Conservation (phyloP, 2,797 vertebrate species). For the Eidolon dupreanum region DNA sequence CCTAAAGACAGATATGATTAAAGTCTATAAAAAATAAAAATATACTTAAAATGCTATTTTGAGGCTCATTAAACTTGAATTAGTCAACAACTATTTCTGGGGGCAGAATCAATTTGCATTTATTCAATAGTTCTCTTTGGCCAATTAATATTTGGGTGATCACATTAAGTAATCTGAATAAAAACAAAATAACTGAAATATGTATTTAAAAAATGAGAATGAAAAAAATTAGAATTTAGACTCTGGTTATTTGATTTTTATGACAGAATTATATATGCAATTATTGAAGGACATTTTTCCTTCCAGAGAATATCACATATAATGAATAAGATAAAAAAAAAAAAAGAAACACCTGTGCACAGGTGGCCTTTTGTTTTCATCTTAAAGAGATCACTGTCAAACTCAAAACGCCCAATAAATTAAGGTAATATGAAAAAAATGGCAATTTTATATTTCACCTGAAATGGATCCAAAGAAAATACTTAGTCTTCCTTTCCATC, state of each 20-base stretch:
- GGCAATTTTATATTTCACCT: background rate
- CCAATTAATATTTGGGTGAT: slow-evolving; percentile 63
- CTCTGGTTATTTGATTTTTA: background rate
- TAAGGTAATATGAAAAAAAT: background rate
- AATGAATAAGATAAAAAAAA: background rate
- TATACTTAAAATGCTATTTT: slow-evolving; percentile 77
- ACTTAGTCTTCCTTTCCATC: background rate
- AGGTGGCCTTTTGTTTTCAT: background rate
- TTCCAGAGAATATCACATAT: background rate
- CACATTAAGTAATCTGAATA: slow-evolving; percentile 39
- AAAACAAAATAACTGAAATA: slow-evolving; percentile 64
- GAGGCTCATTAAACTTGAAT: slow-evolving; percentile 77
- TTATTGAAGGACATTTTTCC: background rate
- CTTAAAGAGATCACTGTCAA: background rate
- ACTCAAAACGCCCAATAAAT: background rate
- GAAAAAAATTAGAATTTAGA: slow-evolving; percentile 40
- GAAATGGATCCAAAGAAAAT: background rate
- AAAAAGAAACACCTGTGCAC: background rate
- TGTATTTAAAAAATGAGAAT: background rate
- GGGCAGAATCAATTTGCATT: slow-evolving; percentile 70
- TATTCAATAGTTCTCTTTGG: slow-evolving; percentile 62
- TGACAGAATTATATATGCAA: background rate
- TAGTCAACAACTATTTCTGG: slow-evolving; percentile 72
- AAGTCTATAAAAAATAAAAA: slow-evolving; percentile 72
- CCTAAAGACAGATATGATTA: slow-evolving; percentile 74